A percentile compares a stretch with the other conserved stretches of the same genome.
Evolutionary conservation across 23 tunicate genomes (phyloP).

Genomic region (Styela clava): DNA sequence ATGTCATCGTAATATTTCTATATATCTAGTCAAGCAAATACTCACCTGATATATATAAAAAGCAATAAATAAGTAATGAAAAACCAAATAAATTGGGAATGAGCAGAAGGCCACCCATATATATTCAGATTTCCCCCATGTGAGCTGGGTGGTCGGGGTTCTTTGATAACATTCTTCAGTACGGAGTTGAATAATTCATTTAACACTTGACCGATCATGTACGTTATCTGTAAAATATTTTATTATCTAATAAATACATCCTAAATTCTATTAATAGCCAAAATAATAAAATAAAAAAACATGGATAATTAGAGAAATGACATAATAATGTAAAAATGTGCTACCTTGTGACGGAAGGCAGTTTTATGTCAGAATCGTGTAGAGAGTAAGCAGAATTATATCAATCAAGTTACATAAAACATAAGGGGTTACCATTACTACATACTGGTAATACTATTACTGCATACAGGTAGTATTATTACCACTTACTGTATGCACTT

Average conservation of each 20-base stretch:
- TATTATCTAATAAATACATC: not conserved
- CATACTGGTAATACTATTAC: too few species aligned
- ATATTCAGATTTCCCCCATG: conserved; percentile 13
- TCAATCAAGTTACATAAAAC: too few species aligned
- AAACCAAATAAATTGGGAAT: conserved; percentile 76
- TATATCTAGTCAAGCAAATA: too few species aligned
- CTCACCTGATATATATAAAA: conserved; percentile 57
- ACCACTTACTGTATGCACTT: conserved; percentile 63
- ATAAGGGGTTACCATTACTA: too few species aligned
- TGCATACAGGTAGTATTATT: too few species aligned
- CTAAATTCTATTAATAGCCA: not conserved
- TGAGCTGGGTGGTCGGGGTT: conserved; percentile 45
- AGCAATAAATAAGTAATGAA: conserved; percentile 41
- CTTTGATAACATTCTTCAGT: conserved; percentile 37
- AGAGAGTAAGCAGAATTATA: too few species aligned
- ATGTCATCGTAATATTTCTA: too few species aligned
- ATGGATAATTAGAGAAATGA: not conserved
- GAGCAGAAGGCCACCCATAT: conserved; percentile 88
- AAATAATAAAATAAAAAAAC: not conserved
- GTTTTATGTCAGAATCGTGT: too few species aligned
- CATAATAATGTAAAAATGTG: too few species aligned
- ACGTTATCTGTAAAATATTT: conserved; percentile 27
- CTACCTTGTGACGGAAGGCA: too few species aligned
- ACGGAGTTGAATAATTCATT: conserved; percentile 47
- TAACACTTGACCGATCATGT: conserved; percentile 21